phyloP scores from a whole-genome alignment of 1,140 invertebrate species.

The Melanaphis sacchari region DNA sequence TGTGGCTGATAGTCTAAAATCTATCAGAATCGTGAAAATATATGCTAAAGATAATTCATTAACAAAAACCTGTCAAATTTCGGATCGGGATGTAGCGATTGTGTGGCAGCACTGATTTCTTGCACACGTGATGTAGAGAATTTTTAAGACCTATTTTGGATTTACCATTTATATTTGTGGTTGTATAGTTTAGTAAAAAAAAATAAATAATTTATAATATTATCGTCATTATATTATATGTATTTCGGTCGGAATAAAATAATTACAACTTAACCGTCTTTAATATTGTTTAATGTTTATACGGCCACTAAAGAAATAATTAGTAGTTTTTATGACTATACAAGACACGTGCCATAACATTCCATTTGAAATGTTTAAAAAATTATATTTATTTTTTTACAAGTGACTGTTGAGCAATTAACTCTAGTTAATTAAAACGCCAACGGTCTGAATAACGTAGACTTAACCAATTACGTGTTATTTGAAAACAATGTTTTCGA shows the following conservation, averaged over 20 bases:
- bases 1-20: neutral
- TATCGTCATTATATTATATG: too few species aligned
- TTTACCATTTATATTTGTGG: too few species aligned
- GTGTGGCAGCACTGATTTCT: neutral
- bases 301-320: neutral
- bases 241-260: neutral
- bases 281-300: neutral
- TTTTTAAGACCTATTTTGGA: too few species aligned
- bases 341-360: neutral
- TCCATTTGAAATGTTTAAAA: neutral
- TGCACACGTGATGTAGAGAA: too few species aligned
- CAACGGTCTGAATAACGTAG: slow-evolving; percentile 24
- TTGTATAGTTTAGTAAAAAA: too few species aligned
- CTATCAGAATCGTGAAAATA: too few species aligned
- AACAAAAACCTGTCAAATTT: neutral
- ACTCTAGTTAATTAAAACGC: slow-evolving; percentile 26
- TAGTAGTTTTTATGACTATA: neutral
- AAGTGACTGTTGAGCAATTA: slow-evolving; percentile 17
- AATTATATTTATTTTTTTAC: neutral
- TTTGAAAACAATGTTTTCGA: slow-evolving; percentile 38
- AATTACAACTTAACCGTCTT: neutral
- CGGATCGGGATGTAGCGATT: neutral
- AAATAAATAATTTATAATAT: too few species aligned
- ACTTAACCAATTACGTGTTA: neutral
- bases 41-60: neutral